A percentile compares a stretch with the other conserved stretches of the same genome.
Conservation (phyloP, 2,888 invertebrate genomes). For the Coleophora deauratella region DNA sequence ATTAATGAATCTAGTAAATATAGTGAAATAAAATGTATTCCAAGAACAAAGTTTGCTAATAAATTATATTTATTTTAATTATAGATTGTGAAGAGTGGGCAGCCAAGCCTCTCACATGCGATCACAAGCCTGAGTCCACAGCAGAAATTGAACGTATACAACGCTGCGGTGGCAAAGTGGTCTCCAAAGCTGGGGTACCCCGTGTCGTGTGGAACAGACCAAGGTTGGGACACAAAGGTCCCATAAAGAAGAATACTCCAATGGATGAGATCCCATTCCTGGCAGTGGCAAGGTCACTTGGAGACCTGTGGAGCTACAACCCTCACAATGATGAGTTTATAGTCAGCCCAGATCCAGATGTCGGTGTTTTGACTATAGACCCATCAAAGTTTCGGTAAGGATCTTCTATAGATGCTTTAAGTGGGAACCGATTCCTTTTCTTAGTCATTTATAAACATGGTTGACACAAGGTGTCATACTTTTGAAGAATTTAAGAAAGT, state of each 20-base stretch:
- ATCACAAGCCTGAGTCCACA: conserved; percentile 95
- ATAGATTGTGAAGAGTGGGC: conserved; percentile 81
- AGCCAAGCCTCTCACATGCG: conserved; percentile 87
- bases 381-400: conserved; percentile 78
- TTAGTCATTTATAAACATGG: no score
- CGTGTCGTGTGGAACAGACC: conserved; percentile 98
- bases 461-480: no score
- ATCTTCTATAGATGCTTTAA: neutral
- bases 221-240: conserved; percentile 83
- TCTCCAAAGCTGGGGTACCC: conserved; percentile 88
- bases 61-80: conserved; percentile 11
- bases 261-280: conserved; percentile 96
- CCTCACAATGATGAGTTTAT: conserved; percentile 92
- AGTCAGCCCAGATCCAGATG: conserved; percentile 98
- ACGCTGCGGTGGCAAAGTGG: conserved; percentile 83
- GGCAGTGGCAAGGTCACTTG: conserved; percentile 96
- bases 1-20: no score
- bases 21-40: no score
- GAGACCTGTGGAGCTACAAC: conserved; percentile 99
- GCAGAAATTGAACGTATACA: conserved; percentile 89
- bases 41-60: no score
- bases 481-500: no score
- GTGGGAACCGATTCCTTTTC: no score
- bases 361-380: conserved; percentile 88
- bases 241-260: conserved; percentile 90